Base-by-base conservation (phyloP, 2,888 invertebrate species). In the Cosmorhoe ocellata region DNA sequence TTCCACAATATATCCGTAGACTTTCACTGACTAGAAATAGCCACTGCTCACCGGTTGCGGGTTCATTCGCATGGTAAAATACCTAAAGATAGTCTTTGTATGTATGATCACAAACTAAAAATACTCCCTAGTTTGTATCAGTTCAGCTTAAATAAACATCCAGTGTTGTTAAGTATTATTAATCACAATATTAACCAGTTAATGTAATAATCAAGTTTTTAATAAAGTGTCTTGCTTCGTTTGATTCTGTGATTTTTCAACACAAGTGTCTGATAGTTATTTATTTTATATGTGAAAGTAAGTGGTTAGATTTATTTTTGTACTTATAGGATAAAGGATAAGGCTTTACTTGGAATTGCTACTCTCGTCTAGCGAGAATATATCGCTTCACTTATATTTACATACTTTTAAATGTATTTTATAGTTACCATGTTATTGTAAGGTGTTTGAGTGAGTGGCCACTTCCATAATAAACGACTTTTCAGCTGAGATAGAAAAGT, bases 221-320 rank as follows among this genome's bases (percentile, higher is more conserved):
- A 28, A 11, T 24, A 33, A 40, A 31, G n/a, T 32, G 30, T 58
- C 58, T 50, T 42, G 40, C 34, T 55, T 58, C 59, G n/a, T n/a
- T n/a, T n/a, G 57, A 63, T 34, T 53, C 63, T 71, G 70, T 69
- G 67, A 72, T 73, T 51, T 64, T 59, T 61, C 51, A 59, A 66
- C 30, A 34, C 53, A 64, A 61, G 49, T 64, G 59, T 67, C 48
- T 59, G 24, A 24, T 24, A 24, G 7, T n/a, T n/a, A 49, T 63
- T 56, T 66, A 63, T 60, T 58, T 57, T 38, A 45, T 40, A 34
- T 41, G n/a, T 42, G 46, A 59, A 51, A 32, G 49, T 53, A 43
- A 51, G 51, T 56, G 38, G 52, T 58, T 64, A 64, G 50, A 56
- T 60, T 67, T 67, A 69, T 69, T 69, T 71, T 64, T 71, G 55